phyloP scores from a whole-genome alignment of 1,140 invertebrate species.

The Drosophila micromelanica region DNA sequence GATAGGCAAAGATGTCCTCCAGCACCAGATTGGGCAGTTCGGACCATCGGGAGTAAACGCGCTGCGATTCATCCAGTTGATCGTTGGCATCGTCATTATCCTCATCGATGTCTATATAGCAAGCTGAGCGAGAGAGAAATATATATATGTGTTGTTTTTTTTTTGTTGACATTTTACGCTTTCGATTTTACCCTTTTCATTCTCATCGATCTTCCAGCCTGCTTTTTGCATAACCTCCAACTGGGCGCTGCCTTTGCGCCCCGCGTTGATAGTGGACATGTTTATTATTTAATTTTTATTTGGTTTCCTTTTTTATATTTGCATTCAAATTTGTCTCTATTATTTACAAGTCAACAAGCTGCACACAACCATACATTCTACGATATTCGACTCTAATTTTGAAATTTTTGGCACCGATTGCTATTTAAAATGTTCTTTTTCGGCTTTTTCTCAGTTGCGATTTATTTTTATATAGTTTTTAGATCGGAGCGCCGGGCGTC shows the following conservation, averaged over 20 bases:
- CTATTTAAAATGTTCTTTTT: neutral
- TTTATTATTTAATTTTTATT: neutral
- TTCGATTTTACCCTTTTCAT: slow-evolving; percentile 85
- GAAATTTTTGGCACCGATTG: slow-evolving; percentile 75
- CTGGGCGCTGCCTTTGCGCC: slow-evolving; percentile 53
- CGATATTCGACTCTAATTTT: slow-evolving; percentile 77
- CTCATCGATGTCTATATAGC: slow-evolving; percentile 87
- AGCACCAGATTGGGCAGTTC: slow-evolving; percentile 90
- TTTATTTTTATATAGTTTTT: slow-evolving; percentile 57
- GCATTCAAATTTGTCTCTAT: slow-evolving; percentile 15
- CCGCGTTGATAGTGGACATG: slow-evolving; percentile 47
- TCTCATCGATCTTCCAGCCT: slow-evolving; percentile 86
- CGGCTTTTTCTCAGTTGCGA: too few relatives aligned
- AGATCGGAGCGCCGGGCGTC: slow-evolving; percentile 13
- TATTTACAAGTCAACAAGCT: slow-evolving; percentile 56
- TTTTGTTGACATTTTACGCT: slow-evolving; percentile 29
- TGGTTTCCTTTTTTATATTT: slow-evolving; percentile 5
- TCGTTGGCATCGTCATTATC: slow-evolving; percentile 82
- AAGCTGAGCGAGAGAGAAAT: slow-evolving; percentile 78
- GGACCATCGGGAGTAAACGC: slow-evolving; percentile 87
- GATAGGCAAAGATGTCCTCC: slow-evolving; percentile 90
- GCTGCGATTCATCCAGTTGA: slow-evolving; percentile 71
- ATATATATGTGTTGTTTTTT: neutral
- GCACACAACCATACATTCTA: slow-evolving; percentile 33
- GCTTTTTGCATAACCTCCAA: slow-evolving; percentile 84